A percentile compares a stretch with the other conserved stretches of the same genome.
These are phyloP conservation scores for Philereme transversata DNA, from an alignment of 2,888 invertebrate genomes.

Conservation along the genomic window DNA sequence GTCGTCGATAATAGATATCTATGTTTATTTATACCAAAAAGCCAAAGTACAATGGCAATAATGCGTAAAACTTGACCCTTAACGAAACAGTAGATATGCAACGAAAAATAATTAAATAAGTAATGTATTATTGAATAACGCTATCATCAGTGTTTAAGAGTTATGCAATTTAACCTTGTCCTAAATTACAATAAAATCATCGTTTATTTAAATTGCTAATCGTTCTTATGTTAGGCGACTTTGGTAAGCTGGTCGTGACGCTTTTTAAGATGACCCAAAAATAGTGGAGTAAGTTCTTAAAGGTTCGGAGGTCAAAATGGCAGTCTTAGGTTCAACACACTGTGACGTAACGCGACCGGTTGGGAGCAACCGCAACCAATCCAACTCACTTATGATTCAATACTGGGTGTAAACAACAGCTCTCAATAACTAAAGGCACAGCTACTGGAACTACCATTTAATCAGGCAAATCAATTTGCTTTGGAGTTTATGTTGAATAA, in stretches of 20 bases:
- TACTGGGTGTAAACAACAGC: constrained; percentile 9
- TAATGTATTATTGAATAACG: constrained; percentile 42
- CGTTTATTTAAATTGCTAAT: constrained; percentile 39
- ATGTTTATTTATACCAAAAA: no score
- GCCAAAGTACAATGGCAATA: background rate
- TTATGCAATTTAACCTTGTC: constrained; percentile 59
- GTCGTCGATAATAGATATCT: no score
- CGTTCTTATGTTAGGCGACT: constrained; percentile 31
- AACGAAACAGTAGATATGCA: constrained; percentile 32
- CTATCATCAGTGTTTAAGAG: constrained; percentile 47
- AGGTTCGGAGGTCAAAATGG: constrained; percentile 66
- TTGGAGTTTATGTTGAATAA: no score
- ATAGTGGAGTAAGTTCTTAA: constrained; percentile 44
- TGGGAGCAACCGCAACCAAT: constrained; percentile 44
- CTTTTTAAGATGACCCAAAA: constrained; percentile 59
- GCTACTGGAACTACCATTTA: no score
- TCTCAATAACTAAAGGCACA: no score
- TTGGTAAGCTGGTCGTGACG: constrained; percentile 34
- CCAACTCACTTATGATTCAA: constrained; percentile 42
- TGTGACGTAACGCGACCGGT: constrained; percentile 68
- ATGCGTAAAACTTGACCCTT: constrained; percentile 47
- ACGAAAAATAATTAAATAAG: constrained; percentile 44
- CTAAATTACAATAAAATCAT: constrained; percentile 43
- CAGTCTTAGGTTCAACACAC: constrained; percentile 60
- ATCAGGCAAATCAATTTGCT: no score